A percentile compares a stretch with the other conserved stretches of the same genome.
These are phyloP conservation scores for Ceramica pisi DNA, from an alignment of 2,888 invertebrate species.

Conservation along the genomic window DNA sequence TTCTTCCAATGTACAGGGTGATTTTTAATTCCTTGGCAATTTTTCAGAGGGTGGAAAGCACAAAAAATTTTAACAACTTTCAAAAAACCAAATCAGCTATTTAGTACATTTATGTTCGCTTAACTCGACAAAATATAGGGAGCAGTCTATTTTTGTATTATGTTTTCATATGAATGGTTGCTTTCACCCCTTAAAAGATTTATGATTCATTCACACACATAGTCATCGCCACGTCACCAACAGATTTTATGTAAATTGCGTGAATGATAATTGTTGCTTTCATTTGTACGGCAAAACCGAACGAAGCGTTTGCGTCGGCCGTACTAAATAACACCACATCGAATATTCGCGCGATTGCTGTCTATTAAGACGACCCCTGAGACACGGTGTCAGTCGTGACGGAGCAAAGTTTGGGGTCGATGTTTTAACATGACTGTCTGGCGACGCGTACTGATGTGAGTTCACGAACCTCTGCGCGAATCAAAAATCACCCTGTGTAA, in stretches of 20 bases:
- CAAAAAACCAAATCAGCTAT: neutral
- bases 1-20: slow-evolving; percentile 5
- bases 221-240: neutral
- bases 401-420: too few species aligned
- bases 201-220: neutral
- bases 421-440: too few species aligned
- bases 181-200: neutral
- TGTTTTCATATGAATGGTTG: too few species aligned
- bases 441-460: neutral
- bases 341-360: too few species aligned
- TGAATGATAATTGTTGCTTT: too few species aligned
- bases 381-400: too few species aligned
- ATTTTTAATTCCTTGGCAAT: neutral
- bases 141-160: too few species aligned
- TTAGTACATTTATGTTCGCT: neutral
- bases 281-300: too few species aligned
- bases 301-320: too few species aligned
- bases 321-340: too few species aligned
- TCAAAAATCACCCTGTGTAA: neutral
- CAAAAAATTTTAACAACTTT: neutral
- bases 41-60: neutral
- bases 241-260: too few species aligned
- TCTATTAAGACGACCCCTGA: too few species aligned
- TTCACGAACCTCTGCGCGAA: neutral
- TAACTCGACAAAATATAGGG: neutral